These are phyloP conservation scores for Montipora sp. DNA, from an alignment of 64 coral and sea anemone species.

Conservation along the genomic window DNA sequence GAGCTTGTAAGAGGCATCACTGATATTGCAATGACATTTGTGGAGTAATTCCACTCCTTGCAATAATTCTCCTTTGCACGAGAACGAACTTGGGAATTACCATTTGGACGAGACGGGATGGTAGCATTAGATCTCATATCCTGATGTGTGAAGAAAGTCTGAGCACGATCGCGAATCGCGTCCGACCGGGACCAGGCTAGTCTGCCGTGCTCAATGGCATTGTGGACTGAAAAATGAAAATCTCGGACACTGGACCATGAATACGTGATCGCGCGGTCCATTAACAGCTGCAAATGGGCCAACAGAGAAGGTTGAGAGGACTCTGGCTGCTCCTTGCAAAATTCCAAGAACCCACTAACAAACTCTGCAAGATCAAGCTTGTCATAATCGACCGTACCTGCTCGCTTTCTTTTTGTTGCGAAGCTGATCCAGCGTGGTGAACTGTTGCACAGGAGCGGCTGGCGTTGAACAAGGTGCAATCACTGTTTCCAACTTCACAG, in stretches of 20 bases:
- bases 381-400: conserved; percentile 3
- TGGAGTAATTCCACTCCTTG: conserved; percentile 20
- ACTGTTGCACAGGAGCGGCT: neutral
- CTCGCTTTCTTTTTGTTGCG: conserved; percentile 15
- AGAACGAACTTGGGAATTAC: neutral
- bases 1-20: neutral
- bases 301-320: conserved; percentile 35
- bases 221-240: conserved; percentile 44
- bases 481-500: neutral
- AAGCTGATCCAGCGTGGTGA: neutral
- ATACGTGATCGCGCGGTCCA: conserved; percentile 57
- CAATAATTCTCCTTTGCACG: conserved; percentile 9
- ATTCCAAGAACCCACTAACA: conserved; percentile 53
- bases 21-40: conserved; percentile 1
- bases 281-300: conserved; percentile 52
- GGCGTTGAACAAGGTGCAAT: neutral
- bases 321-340: conserved; percentile 52
- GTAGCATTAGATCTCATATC: conserved; percentile 17
- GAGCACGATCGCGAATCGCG: conserved; percentile 22
- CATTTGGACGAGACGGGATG: neutral
- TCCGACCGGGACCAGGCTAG: neutral
- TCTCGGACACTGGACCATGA: conserved; percentile 32
- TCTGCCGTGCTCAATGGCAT: conserved; percentile 28
- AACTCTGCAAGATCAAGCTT: conserved; percentile 51
- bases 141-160: conserved; percentile 51